Percentiles rank a stretch among this genome's conserved stretches.
These are phyloP conservation scores for Holcopasites calliopsidis DNA, from an alignment of 1,140 invertebrate species.

Conservation along the genomic window DNA sequence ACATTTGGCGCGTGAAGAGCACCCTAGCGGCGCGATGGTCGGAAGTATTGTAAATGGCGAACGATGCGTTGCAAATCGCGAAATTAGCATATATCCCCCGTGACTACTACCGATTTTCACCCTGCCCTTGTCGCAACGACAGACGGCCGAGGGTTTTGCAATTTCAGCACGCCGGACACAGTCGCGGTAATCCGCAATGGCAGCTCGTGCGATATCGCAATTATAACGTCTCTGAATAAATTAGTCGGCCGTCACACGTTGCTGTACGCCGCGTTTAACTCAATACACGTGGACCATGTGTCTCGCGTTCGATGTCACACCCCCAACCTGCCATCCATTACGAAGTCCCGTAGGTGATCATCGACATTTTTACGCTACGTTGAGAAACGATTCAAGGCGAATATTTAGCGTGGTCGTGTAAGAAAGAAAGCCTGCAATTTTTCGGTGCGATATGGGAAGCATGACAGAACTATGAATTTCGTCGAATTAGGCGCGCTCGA, in stretches of 20 bases:
- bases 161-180: constrained; percentile 37
- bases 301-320: background rate
- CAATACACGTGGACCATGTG: background rate
- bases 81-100: constrained; percentile 56
- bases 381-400: background rate
- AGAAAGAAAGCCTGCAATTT: too few relatives aligned
- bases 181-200: constrained; percentile 50
- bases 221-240: constrained; percentile 67
- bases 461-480: too few relatives aligned
- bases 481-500: too few relatives aligned
- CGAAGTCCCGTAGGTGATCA: background rate
- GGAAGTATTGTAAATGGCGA: constrained; percentile 27
- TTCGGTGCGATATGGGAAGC: too few relatives aligned
- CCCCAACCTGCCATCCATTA: background rate
- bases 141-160: constrained; percentile 26
- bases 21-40: background rate
- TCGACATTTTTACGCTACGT: background rate
- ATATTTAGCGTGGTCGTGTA: too few relatives aligned
- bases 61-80: constrained; percentile 47
- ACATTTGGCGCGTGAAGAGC: background rate
- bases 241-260: constrained; percentile 60
- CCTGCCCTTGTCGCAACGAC: background rate
- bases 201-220: constrained; percentile 61
- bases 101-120: constrained; percentile 48
- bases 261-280: constrained; percentile 29